Conservation (phyloP, 2,888 invertebrate species). For the Oxystoma pomonae region DNA sequence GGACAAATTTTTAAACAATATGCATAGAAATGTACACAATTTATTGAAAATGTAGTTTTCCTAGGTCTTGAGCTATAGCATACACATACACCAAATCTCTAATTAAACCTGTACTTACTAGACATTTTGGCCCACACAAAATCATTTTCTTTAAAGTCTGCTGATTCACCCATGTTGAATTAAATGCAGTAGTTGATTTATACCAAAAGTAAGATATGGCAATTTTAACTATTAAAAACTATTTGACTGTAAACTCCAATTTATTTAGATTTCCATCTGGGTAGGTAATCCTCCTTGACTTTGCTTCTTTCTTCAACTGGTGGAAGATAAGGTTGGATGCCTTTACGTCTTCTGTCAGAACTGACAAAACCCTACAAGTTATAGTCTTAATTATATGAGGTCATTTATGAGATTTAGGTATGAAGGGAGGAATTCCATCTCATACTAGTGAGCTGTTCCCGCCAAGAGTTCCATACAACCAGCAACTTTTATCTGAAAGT, state of each 20-base stretch:
- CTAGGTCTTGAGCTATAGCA: too few relatives aligned
- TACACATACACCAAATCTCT: too few relatives aligned
- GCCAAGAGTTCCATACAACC: not conserved
- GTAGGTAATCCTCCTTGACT: slow-evolving; percentile 58
- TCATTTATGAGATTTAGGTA: not conserved
- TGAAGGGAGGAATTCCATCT: not conserved
- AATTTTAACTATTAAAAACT: not conserved
- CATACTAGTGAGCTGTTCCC: not conserved
- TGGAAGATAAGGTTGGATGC: slow-evolving; percentile 65
- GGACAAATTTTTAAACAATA: too few relatives aligned
- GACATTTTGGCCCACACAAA: slow-evolving; percentile 26
- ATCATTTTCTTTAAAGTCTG: slow-evolving; percentile 19
- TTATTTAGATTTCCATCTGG: slow-evolving; percentile 6
- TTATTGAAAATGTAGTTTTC: too few relatives aligned
- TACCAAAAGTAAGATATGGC: too few relatives aligned
- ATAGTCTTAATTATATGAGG: too few relatives aligned
- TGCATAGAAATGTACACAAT: too few relatives aligned
- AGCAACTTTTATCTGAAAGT: too few relatives aligned
- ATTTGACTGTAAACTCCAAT: not conserved
- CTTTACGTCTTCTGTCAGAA: slow-evolving; percentile 56
- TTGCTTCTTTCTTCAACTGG: slow-evolving; percentile 62
- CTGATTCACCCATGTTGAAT: not conserved
- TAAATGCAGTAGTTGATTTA: too few relatives aligned
- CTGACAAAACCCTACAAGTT: not conserved
- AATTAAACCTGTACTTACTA: too few relatives aligned